Conservation (phyloP, 1,140 invertebrate genomes). For the Drosophila kurseongensis region DNA sequence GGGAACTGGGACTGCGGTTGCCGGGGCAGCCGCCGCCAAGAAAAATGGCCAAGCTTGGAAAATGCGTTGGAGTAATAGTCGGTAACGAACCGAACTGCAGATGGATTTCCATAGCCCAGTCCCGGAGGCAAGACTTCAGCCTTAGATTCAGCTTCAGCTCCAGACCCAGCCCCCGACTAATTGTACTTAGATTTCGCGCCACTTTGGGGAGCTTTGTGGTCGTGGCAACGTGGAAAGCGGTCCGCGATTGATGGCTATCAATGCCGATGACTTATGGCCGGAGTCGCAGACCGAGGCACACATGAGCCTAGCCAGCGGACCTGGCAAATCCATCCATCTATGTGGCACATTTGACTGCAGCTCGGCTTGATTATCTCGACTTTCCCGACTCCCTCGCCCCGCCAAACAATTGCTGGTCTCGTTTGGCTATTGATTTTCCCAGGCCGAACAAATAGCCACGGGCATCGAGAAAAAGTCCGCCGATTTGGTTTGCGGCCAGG, state of each 20-base stretch:
- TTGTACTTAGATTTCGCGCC: constrained; percentile 77
- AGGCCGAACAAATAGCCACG: constrained; percentile 63
- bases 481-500: constrained; percentile 23
- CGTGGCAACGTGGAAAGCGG: constrained; percentile 59
- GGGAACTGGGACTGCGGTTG: constrained; percentile 41
- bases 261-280: constrained; percentile 78
- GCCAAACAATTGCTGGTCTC: constrained; percentile 39
- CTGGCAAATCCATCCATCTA: constrained; percentile 70
- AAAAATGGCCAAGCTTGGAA: constrained; percentile 79
- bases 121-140: constrained; percentile 29
- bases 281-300: constrained; percentile 27
- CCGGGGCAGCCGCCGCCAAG: constrained; percentile 69
- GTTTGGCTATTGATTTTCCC: constrained; percentile 72
- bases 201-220: constrained; percentile 46
- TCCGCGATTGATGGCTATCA: constrained; percentile 82
- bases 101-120: constrained; percentile 67
- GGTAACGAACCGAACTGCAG: constrained; percentile 42
- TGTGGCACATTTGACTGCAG: constrained; percentile 64
- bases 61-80: constrained; percentile 80
- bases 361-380: constrained; percentile 43
- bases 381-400: not conserved
- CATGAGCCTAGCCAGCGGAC: constrained; percentile 9
- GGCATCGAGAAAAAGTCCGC: constrained; percentile 31
- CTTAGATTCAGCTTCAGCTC: constrained; percentile 31
- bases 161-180: constrained; percentile 67